Evolutionary conservation across 1,140 invertebrate genomes (phyloP).

Genomic region (Meloidogyne exigua): DNA sequence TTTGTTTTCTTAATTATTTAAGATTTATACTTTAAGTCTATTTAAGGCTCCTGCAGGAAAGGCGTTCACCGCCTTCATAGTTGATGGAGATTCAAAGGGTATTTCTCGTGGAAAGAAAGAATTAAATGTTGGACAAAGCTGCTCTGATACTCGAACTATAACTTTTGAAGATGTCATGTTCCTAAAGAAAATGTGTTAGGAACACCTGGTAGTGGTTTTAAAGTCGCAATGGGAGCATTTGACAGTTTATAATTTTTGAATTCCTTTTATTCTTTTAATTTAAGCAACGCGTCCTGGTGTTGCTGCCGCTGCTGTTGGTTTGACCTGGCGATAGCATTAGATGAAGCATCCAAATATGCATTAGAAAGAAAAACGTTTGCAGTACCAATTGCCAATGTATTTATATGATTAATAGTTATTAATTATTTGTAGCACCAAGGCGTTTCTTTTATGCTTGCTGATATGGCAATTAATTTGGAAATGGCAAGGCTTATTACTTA

Average conservation of each 20-base stretch:
- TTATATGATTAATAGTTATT: neutral
- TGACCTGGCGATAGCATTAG: slow-evolving; percentile 78
- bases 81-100: slow-evolving; percentile 83
- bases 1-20: slow-evolving; percentile 70
- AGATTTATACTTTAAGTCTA: too few relatives aligned
- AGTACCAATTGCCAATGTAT: slow-evolving; percentile 73
- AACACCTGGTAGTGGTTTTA: slow-evolving; percentile 84
- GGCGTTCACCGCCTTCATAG: slow-evolving; percentile 92
- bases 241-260: slow-evolving; percentile 75
- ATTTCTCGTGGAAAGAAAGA: slow-evolving; percentile 85
- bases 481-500: slow-evolving; percentile 65
- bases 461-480: slow-evolving; percentile 88
- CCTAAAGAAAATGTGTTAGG: slow-evolving; percentile 80
- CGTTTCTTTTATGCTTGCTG: slow-evolving; percentile 92
- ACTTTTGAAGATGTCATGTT: slow-evolving; percentile 95
- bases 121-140: slow-evolving; percentile 89
- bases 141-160: slow-evolving; percentile 90
- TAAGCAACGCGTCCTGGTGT: slow-evolving; percentile 69
- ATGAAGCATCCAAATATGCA: slow-evolving; percentile 90
- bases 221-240: slow-evolving; percentile 93
- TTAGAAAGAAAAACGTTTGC: slow-evolving; percentile 91
- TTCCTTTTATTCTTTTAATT: neutral
- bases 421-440: slow-evolving; percentile 70
- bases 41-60: neutral
- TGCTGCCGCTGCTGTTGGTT: slow-evolving; percentile 79